These are phyloP conservation scores for Agrotis ipsilon DNA, from an alignment of 2,888 invertebrate genomes.

Conservation along the genomic window DNA sequence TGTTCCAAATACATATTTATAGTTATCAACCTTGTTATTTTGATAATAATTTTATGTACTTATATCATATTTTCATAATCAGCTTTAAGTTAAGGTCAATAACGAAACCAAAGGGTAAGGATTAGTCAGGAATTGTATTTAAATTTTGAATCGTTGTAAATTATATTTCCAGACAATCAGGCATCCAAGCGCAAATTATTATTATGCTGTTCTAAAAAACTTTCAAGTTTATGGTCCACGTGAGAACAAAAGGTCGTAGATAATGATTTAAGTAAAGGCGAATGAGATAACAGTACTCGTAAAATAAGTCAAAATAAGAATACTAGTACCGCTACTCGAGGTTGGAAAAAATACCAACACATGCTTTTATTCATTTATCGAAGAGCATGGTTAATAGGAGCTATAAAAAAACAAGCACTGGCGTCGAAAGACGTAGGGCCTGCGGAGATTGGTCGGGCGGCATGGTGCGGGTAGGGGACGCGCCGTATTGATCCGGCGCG, in stretches of 20 bases:
- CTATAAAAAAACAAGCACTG: slow-evolving; percentile 89
- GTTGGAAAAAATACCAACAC: slow-evolving; percentile 76
- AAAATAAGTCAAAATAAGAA: slow-evolving; percentile 63
- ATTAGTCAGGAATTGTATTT: not conserved
- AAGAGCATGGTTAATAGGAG: slow-evolving; percentile 87
- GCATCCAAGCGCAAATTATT: not conserved
- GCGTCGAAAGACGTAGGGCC: slow-evolving; percentile 90
- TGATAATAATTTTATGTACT: too few relatives aligned
- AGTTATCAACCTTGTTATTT: not conserved
- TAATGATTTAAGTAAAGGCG: slow-evolving; percentile 6
- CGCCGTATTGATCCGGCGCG: slow-evolving; percentile 85
- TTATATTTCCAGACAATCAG: not conserved
- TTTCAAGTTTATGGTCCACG: not conserved
- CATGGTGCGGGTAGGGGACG: slow-evolving; percentile 80
- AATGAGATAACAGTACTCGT: slow-evolving; percentile 45
- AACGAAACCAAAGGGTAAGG: slow-evolving; percentile 21
- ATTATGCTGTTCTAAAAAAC: not conserved
- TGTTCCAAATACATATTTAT: not conserved
- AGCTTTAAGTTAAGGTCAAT: slow-evolving; percentile 25
- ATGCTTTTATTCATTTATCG: slow-evolving; percentile 89
- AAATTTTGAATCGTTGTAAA: not conserved
- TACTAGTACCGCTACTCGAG: slow-evolving; percentile 60
- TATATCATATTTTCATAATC: not conserved
- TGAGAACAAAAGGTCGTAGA: slow-evolving; percentile 5
- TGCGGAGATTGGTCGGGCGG: slow-evolving; percentile 87